Evolutionary conservation across 2,888 invertebrate genomes (phyloP), one percentile per base, ranked within the genome.

Genomic region (Cryptocephalus moraei): DNA sequence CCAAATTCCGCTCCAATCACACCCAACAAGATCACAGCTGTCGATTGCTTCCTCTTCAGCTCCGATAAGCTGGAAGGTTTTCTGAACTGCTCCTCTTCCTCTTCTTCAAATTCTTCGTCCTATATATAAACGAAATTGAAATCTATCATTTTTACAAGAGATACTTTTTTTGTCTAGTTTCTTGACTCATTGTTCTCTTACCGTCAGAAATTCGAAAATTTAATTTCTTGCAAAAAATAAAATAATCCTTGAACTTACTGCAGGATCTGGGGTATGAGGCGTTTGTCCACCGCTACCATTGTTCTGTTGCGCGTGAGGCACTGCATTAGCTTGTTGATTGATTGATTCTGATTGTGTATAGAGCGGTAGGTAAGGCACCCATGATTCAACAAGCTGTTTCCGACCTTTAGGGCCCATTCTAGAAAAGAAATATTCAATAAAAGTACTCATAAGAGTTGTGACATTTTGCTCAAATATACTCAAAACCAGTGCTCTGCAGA

Each of bases 1-100:
- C 97, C 97, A 65, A 97, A 99, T 72, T 99, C 96, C 0, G 97
- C 93, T 0, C 99, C 99, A 45, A 99, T 92, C 0, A 99, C 97
- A 0, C 96, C 97, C 38, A 99, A 71, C 45, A 99, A 72, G 4
- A 99, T 93, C 0, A 99, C 94, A 0, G 99, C 92, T 0, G 97
- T 96, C 0, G 96, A 94, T 70, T 99, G 96, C 62, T 95, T 94
- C 8, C 95, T 79, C 58, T 91, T 91, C 45, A 92, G 69, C 69
- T 93, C 92, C 0, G 88, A 86, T 2, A 85, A 74, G 53, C 88
- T 90, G 1, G 91, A 90, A 8, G 90, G 89, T 68, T 90, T 89
- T 34, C 89, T 79, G 43, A 88, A 78, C 73, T 91, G 90, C 51
- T 88, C 84, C 62, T 91, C 90, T 57, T 91, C 91, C 56, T 91